These are phyloP conservation scores for Nezara viridula DNA, from an alignment of 2,888 invertebrate genomes.

Conservation along the genomic window DNA sequence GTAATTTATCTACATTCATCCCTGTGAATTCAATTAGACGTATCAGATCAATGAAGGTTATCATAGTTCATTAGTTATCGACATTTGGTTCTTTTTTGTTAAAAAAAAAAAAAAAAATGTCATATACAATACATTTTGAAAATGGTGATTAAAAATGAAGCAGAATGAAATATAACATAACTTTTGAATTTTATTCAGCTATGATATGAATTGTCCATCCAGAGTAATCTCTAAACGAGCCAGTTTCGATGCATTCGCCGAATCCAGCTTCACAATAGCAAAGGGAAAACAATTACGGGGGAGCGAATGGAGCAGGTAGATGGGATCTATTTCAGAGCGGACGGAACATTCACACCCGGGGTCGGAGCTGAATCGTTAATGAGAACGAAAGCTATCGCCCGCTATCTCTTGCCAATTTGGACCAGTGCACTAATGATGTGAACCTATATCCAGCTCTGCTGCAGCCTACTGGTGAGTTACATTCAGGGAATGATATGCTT, in stretches of 20 bases:
- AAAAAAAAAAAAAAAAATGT: no score
- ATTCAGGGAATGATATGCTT: background rate
- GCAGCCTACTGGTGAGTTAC: background rate
- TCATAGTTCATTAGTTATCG: no score
- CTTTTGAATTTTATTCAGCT: no score
- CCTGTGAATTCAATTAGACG: no score
- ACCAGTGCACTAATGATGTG: background rate
- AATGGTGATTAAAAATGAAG: no score
- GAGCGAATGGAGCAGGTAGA: background rate
- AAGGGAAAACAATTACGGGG: background rate
- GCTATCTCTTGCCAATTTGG: background rate
- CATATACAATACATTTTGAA: no score
- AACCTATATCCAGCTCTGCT: background rate
- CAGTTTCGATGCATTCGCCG: background rate
- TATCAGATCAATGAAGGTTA: no score
- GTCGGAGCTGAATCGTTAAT: background rate
- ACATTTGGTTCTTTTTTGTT: no score
- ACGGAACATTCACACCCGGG: background rate
- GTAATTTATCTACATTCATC: no score
- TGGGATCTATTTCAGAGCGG: background rate
- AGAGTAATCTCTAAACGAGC: background rate
- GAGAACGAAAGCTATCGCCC: background rate
- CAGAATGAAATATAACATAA: no score
- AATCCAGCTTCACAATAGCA: background rate
- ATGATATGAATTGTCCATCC: background rate